These are phyloP conservation scores for Aleiodes alternator DNA, from an alignment of 2,888 invertebrate species.

Conservation along the genomic window DNA sequence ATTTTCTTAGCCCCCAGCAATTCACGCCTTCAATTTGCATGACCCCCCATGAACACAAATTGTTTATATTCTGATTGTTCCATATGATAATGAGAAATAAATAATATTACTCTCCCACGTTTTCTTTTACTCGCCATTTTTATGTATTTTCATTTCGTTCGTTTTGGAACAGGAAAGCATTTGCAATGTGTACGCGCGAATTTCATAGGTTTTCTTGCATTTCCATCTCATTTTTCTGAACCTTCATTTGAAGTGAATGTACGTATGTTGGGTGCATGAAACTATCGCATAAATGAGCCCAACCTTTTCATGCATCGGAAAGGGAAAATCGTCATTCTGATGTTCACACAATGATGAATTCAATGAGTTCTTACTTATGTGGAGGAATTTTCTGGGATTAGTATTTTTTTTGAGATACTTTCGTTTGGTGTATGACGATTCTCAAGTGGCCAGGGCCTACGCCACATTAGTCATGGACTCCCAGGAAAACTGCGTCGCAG, in stretches of 20 bases:
- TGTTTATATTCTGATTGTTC: constrained; percentile 19
- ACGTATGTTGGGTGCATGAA: background rate
- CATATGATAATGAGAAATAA: background rate
- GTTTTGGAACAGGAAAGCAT: constrained; percentile 14
- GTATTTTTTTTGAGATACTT: too few species aligned
- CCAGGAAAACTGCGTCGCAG: too few species aligned
- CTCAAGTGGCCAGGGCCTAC: too few species aligned
- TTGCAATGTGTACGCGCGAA: constrained; percentile 55
- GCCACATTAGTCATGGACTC: too few species aligned
- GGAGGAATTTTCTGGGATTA: too few species aligned
- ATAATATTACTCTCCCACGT: background rate
- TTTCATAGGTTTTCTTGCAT: constrained; percentile 43
- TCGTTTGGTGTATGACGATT: too few species aligned
- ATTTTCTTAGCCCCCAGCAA: constrained; percentile 33
- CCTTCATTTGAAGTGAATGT: background rate
- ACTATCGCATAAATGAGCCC: background rate
- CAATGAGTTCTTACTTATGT: background rate
- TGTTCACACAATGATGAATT: background rate
- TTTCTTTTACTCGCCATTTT: background rate
- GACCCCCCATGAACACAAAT: background rate
- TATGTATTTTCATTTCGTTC: background rate
- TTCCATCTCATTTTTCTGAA: constrained; percentile 46
- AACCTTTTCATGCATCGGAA: too few species aligned
- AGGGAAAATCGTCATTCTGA: too few species aligned
- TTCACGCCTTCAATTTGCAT: constrained; percentile 26